A percentile compares a stretch with the other conserved stretches of the same genome.
phyloP scores from a whole-genome alignment of 2,888 invertebrate genomes.

The Cheilosia soror region DNA sequence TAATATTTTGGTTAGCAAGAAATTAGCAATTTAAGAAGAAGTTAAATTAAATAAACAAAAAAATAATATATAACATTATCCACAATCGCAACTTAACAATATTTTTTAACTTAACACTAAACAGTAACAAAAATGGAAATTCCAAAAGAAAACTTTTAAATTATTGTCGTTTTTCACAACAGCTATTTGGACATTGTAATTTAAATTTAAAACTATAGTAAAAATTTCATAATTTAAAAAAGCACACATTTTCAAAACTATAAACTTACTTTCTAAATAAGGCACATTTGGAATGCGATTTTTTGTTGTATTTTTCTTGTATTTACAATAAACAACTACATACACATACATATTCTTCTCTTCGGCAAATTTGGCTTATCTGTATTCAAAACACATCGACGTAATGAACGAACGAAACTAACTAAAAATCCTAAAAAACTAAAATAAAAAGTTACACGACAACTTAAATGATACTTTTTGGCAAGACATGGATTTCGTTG shows the following conservation, averaged over 20 bases:
- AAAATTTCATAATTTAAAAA: conserved; percentile 8
- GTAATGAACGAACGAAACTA: conserved; percentile 43
- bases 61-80: not conserved
- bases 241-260: conserved; percentile 8
- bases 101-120: not conserved
- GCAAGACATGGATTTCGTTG: conserved; percentile 74
- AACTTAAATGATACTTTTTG: conserved; percentile 67
- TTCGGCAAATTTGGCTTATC: conserved; percentile 15
- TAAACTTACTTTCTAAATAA: conserved; percentile 33
- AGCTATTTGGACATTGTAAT: conserved; percentile 34
- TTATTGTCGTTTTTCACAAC: conserved; percentile 61
- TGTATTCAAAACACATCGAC: conserved; percentile 49
- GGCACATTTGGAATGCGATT: conserved; percentile 73
- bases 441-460: conserved; percentile 21
- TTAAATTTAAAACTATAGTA: not conserved
- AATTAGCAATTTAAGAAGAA: conserved; percentile 6
- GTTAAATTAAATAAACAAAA: conserved; percentile 26
- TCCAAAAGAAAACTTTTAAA: not conserved
- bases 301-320: conserved; percentile 3
- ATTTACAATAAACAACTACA: conserved; percentile 53
- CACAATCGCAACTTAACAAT: conserved; percentile 9
- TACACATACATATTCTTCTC: not conserved
- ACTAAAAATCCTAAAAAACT: conserved; percentile 39
- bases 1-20: conserved; percentile 19
- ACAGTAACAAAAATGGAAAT: not conserved